phyloP scores from a whole-genome alignment of 2,888 invertebrate genomes.

The Bellardia bayeri region DNA sequence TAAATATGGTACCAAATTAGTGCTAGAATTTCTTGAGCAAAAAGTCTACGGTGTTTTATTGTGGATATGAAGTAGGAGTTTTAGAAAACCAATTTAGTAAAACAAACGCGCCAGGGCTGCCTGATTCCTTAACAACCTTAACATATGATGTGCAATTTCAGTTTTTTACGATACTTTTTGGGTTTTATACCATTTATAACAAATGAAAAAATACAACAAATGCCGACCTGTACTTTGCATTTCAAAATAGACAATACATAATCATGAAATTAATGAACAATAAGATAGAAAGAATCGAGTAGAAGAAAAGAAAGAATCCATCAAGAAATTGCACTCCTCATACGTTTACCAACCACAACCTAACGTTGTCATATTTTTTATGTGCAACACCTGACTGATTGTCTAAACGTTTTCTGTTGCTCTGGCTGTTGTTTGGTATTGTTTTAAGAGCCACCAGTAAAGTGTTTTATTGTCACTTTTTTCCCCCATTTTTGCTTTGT shows the following conservation, averaged over 20 bases:
- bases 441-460: constrained; percentile 68
- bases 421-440: constrained; percentile 32
- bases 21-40: too few relatives aligned
- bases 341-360: neutral
- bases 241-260: constrained; percentile 43
- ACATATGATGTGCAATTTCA: neutral
- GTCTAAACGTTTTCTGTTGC: constrained; percentile 50
- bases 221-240: constrained; percentile 50
- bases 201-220: constrained; percentile 16
- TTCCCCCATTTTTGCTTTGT: constrained; percentile 43
- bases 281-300: constrained; percentile 17
- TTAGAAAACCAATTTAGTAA: neutral
- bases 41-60: neutral
- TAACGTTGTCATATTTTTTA: constrained; percentile 57
- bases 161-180: constrained; percentile 8
- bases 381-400: constrained; percentile 71
- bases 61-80: neutral
- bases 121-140: constrained; percentile 33
- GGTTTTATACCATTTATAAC: constrained; percentile 11
- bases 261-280: constrained; percentile 45
- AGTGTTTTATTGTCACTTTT: constrained; percentile 71
- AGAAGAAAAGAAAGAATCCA: neutral
- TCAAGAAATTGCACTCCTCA: constrained; percentile 3
- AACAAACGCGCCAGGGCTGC: neutral
- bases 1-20: too few relatives aligned